phyloP scores from a whole-genome alignment of 1,140 invertebrate species.

The Drosophila funebris region DNA sequence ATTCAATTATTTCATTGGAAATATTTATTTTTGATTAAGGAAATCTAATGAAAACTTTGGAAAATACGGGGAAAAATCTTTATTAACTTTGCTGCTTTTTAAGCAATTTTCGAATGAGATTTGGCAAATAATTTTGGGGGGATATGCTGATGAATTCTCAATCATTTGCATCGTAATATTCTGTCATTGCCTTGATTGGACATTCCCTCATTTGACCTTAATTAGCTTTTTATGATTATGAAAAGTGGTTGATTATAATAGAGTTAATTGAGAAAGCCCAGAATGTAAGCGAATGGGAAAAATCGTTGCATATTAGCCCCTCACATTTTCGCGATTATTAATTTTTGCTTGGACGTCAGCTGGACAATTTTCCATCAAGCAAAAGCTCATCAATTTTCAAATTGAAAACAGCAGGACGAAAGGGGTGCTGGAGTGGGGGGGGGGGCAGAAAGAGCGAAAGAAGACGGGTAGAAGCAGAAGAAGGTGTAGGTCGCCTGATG shows the following conservation, averaged over 20 bases:
- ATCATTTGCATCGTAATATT: no score
- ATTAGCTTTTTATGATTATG: not conserved
- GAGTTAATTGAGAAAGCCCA: not conserved
- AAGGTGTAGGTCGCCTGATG: conserved; percentile 11
- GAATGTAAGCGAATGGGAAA: not conserved
- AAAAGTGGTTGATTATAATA: not conserved
- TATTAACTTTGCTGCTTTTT: no score
- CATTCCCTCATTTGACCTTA: no score
- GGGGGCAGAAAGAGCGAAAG: not conserved
- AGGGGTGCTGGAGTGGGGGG: not conserved
- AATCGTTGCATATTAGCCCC: not conserved
- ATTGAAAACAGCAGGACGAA: conserved; percentile 50
- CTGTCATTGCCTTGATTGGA: no score
- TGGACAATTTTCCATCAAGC: conserved; percentile 63
- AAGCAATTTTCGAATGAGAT: no score
- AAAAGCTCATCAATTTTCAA: conserved; percentile 70
- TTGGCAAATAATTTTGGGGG: no score
- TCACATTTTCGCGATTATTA: conserved; percentile 9
- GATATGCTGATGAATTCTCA: no score
- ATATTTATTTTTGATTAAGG: no score
- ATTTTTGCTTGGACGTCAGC: conserved; percentile 37
- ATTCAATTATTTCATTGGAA: no score
- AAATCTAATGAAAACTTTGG: no score
- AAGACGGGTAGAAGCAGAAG: not conserved
- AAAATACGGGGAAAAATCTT: no score